phyloP scores from a whole-genome alignment of 1,140 invertebrate species.

The Potamilus streckersoni region DNA sequence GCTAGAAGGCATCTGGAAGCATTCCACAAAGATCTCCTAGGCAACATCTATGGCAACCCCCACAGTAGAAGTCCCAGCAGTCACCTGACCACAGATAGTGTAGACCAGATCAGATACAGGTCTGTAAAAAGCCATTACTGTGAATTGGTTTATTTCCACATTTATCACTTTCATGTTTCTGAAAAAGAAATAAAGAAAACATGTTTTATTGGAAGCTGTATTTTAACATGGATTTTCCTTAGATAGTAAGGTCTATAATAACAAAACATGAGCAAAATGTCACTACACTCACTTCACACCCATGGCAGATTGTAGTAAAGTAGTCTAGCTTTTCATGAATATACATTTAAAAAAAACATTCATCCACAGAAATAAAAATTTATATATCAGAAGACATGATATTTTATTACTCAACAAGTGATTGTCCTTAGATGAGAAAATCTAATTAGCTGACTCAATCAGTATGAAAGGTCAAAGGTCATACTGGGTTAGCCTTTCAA shows the following conservation, averaged over 20 bases:
- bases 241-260: neutral
- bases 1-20: slow-evolving; percentile 79
- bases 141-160: neutral
- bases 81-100: slow-evolving; percentile 79
- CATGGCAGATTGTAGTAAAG: too few species aligned
- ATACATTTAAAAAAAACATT: too few species aligned
- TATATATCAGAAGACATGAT: too few species aligned
- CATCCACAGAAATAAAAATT: too few species aligned
- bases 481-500: too few species aligned
- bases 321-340: too few species aligned
- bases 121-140: slow-evolving; percentile 62
- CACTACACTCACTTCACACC: too few species aligned
- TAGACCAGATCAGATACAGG: slow-evolving; percentile 85
- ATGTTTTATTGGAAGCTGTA: neutral
- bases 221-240: slow-evolving; percentile 4
- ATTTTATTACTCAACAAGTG: too few species aligned
- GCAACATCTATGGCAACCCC: slow-evolving; percentile 87
- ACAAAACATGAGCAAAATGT: too few species aligned
- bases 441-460: too few species aligned
- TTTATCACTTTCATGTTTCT: neutral
- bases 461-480: too few species aligned
- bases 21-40: slow-evolving; percentile 75
- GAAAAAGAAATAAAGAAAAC: neutral
- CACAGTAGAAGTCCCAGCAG: slow-evolving; percentile 81
- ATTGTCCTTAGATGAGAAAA: too few species aligned